Percentiles rank a stretch among this genome's conserved stretches.
phyloP scores from a whole-genome alignment of 92 coral and sea anemone genomes.

The Umimayanthus chanpuru region DNA sequence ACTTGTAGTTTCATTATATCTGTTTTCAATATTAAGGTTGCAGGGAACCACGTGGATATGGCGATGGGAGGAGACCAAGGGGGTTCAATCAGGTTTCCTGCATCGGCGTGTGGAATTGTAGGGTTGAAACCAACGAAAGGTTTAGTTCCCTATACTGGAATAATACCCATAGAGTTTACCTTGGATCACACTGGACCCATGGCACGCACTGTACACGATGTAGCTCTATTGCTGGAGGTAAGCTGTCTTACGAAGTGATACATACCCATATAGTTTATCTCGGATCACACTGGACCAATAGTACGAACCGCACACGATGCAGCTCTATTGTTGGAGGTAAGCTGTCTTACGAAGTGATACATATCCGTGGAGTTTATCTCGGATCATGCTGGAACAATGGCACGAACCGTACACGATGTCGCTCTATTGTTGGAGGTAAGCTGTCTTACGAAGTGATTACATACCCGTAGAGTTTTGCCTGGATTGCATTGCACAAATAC shows the following conservation, averaged over 20 bases:
- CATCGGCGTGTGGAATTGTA: conserved; percentile 80
- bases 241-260: no score
- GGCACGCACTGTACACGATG: neutral
- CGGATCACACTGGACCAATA: neutral
- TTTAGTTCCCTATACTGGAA: conserved; percentile 81
- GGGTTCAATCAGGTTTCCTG: conserved; percentile 80
- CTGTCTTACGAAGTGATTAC: neutral
- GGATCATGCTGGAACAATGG: conserved; percentile 59
- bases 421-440: conserved; percentile 74
- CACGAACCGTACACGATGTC: conserved; percentile 68
- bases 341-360: no score
- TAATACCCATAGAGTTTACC: conserved; percentile 60
- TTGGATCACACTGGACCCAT: conserved; percentile 57
- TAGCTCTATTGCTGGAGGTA: conserved; percentile 53
- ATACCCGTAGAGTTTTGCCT: neutral
- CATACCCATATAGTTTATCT: conserved; percentile 36
- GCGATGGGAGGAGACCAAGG: conserved; percentile 89
- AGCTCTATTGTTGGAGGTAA: no score
- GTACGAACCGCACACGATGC: no score
- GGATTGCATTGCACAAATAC: no score
- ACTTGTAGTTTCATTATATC: no score
- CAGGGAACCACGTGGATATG: conserved; percentile 82
- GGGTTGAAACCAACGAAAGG: conserved; percentile 87
- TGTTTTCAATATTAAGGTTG: conserved; percentile 53
- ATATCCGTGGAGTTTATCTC: no score